Evolutionary conservation across 2,888 invertebrate species (phyloP), one percentile per base, ranked within the genome.

Genomic region (Plebejus melissa): DNA sequence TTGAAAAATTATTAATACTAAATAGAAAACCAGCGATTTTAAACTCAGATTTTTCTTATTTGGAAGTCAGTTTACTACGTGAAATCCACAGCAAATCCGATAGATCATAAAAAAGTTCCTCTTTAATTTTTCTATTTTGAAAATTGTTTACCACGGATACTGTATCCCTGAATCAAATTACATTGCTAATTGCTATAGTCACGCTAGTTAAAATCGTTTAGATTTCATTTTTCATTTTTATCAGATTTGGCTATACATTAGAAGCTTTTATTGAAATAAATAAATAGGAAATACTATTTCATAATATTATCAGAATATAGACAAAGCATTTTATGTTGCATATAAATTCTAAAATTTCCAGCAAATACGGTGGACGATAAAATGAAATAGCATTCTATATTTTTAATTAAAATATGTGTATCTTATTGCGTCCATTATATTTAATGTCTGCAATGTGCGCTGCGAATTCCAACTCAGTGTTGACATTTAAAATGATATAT

Each of bases 401-500:
- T 65, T 65, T 65, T 65, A 65, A 65, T 65, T 65, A 65, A 65
- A 65, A 65, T 65, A 65, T 36, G 65, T 65, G 65, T 65, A 65
- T 65, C 65, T 65, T 41, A 70, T 41, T 70, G 41, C 38, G 70
- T 54, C 50, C 28, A 54, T 72, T 28, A 28, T 72, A 72, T 70
- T 70, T 72, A 72, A 72, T 50, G 72, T 32, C 50, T 72, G 28
- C 28, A 72, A 72, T 72, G 72, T 72, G 72, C 72, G 72, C 72
- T 72, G 50, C 16, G 50, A 13, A 28, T 41, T 22, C 50, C 50
- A 50, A 72, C 13, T 32, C 50, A 74, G 75, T 77, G 78, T 78
- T 81, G 80, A 81, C 79, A 79, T 79, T 82, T 79, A 78, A 80
- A 81, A 72, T 79, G 79, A 79, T 80, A 78, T 79, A 80, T 81